Conservation (phyloP, 2,888 invertebrate species). For the Leptothorax acervorum region DNA sequence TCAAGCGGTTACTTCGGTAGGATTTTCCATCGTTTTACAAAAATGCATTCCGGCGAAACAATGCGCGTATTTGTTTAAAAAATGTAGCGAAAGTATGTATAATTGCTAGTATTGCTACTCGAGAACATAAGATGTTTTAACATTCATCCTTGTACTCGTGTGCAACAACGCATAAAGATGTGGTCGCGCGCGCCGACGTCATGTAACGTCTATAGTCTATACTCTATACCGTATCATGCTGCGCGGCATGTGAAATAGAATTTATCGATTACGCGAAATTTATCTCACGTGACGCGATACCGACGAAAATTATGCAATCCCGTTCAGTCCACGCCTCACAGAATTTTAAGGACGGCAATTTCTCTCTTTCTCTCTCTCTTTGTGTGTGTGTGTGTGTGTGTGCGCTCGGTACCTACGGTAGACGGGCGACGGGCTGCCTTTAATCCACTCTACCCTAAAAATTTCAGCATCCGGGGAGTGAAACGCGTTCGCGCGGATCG, state of each 20-base stretch:
- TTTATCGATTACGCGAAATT: conserved; percentile 67
- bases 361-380: not conserved
- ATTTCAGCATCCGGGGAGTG: not conserved
- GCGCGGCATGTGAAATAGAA: conserved; percentile 66
- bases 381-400: not conserved
- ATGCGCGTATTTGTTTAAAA: not conserved
- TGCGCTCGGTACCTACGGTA: not conserved
- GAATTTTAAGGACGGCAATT: conserved; percentile 36
- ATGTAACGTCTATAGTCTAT: conserved; percentile 45
- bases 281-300: conserved; percentile 65
- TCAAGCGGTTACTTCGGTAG: not conserved
- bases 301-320: conserved; percentile 44
- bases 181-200: conserved; percentile 49
- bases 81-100: not conserved
- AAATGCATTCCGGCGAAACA: not conserved
- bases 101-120: not conserved
- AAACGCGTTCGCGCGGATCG: not conserved
- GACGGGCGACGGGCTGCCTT: not conserved
- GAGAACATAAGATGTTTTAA: conserved; percentile 6
- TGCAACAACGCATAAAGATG: conserved; percentile 57
- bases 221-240: conserved; percentile 58
- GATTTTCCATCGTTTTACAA: not conserved
- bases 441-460: not conserved
- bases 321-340: conserved; percentile 16
- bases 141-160: conserved; percentile 41